A percentile compares a stretch with the other conserved stretches of the same genome.
Evolutionary conservation across 2,113 vertebrate genomes (phyloP).

Genomic region (Shinisaurus crocodilurus): DNA sequence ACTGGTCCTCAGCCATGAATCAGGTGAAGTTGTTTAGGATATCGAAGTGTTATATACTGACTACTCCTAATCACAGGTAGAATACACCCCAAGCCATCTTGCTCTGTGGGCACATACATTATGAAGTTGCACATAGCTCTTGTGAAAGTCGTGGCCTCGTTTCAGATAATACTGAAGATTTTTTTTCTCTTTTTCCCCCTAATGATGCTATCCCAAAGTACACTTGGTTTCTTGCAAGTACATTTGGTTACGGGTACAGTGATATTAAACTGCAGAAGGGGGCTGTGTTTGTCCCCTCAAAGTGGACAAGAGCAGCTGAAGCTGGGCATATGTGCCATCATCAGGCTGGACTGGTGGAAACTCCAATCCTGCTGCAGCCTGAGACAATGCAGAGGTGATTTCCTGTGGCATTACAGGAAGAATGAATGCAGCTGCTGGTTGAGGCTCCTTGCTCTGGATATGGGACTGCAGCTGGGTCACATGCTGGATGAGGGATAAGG

Average conservation of each 20-base stretch:
- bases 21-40: too few species aligned
- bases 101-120: not conserved
- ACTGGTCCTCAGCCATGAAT: not conserved
- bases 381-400: not conserved
- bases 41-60: too few species aligned
- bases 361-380: not conserved
- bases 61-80: not conserved
- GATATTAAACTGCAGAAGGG: not conserved
- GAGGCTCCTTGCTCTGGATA: conserved; percentile 36
- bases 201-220: not conserved
- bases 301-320: not conserved
- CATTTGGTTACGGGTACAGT: not conserved
- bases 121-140: not conserved
- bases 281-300: not conserved
- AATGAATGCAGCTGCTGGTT: too few species aligned
- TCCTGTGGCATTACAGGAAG: not conserved
- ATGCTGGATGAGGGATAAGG: conserved; percentile 38
- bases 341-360: not conserved
- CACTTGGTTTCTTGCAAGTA: not conserved
- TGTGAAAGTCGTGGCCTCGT: not conserved
- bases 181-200: not conserved
- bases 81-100: not conserved
- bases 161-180: not conserved
- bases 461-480: conserved; percentile 44
- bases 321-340: not conserved